These are phyloP conservation scores for Dolichomitus sp. DNA, from an alignment of 2,888 invertebrate genomes.

Conservation along the genomic window DNA sequence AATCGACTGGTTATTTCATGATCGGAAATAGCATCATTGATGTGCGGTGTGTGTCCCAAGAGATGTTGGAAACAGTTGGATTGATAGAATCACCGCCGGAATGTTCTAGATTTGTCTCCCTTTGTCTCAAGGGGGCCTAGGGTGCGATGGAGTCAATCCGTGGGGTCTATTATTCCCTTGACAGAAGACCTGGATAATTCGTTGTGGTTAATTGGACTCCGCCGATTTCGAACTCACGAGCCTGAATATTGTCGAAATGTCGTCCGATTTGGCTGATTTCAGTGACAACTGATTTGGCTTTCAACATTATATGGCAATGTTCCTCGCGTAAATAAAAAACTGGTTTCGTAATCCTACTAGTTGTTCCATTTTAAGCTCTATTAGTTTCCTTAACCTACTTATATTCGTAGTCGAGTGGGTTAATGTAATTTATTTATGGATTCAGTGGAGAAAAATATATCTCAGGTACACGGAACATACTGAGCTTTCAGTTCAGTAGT, in stretches of 20 bases:
- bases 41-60: constrained; percentile 17
- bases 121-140: constrained; percentile 31
- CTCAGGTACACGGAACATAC: background rate
- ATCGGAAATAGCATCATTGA: constrained; percentile 33
- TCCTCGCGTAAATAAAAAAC: background rate
- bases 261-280: constrained; percentile 22
- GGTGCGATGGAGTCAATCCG: constrained; percentile 39
- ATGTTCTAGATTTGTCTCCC: constrained; percentile 42
- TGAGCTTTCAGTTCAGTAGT: background rate
- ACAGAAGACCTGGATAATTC: constrained; percentile 46
- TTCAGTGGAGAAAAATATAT: background rate
- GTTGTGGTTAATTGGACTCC: constrained; percentile 51
- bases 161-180: constrained; percentile 50
- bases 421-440: background rate
- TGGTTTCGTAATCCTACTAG: background rate
- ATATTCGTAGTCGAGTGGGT: background rate
- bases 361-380: background rate
- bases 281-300: constrained; percentile 27
- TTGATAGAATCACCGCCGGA: constrained; percentile 4
- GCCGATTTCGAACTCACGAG: constrained; percentile 34
- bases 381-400: background rate
- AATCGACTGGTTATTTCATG: constrained; percentile 19
- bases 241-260: constrained; percentile 42
- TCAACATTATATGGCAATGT: background rate
- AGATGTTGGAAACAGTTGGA: constrained; percentile 22